Evolutionary conservation across 2,888 invertebrate species (phyloP), one percentile per base, ranked within the genome.

Genomic region (Branchipolynoe longqiensis): DNA sequence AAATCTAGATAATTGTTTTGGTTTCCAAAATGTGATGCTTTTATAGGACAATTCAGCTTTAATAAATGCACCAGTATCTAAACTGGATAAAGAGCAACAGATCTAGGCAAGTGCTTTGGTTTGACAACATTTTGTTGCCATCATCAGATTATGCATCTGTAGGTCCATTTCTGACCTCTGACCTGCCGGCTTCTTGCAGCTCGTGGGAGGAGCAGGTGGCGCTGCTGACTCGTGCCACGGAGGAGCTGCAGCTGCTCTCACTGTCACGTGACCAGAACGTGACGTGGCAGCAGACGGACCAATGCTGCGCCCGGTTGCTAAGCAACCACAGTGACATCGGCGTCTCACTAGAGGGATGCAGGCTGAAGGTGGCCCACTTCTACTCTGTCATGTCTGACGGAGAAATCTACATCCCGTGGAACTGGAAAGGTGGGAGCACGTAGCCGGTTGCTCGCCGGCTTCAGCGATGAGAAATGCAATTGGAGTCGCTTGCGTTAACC

Each of bases 331-430:
- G 92, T 36, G 90, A 94, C 69, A 91, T 96, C 41, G 92, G 92
- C 31, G 93, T 92, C 0, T 92, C 94, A 88, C 94, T 97, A n/a
- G 94, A 95, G 87, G 96, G 96, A 78, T 95, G 96, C 78, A 95
- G 96, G 90, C 94, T 98, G 1, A 96, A 96, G 92, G 96, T 98
- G 84, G 97, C 98, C 0, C 97, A 97, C 92, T 98, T 98, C 94
- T 98, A 98, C 93, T 97, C 98, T 0, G 96, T 98, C 78, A 95
- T 98, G 92, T 96, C 96, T 0, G 98, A 98, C 94, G 98, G 98
- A 0, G 96, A 97, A 85, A 95, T 98, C 84, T 98, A 98, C 92
- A 96, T 98, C 93, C 98, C 98, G 28, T 98, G 98, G 98, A 96
- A 98, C 94, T 98, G 97, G 95, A 74, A 40, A n/a, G 74, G 59